phyloP scores from a whole-genome alignment of 2,797 vertebrate genomes.

The Xenentodon cancila region DNA sequence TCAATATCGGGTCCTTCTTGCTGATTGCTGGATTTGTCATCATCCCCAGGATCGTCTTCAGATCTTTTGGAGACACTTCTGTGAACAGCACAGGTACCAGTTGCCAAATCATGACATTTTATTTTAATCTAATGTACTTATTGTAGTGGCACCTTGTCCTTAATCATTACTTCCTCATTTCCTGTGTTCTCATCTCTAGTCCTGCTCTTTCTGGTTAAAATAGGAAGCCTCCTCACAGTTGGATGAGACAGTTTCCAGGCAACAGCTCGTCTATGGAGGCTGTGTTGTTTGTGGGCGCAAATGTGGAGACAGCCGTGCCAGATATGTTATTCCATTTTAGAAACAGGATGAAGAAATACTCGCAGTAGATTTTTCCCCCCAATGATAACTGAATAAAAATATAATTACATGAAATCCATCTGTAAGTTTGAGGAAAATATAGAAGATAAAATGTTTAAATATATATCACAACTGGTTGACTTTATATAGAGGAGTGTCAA shows the following conservation, averaged over 20 bases:
- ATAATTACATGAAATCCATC: too few species aligned
- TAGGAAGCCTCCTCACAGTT: constrained; percentile 23
- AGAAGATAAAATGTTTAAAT: too few species aligned
- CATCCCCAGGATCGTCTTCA: constrained; percentile 82
- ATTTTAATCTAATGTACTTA: constrained; percentile 10
- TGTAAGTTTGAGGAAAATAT: too few species aligned
- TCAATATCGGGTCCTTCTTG: constrained; percentile 86
- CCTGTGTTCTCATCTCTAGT: neutral
- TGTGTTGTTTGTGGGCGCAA: neutral
- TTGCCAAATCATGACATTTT: neutral
- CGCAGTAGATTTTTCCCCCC: neutral
- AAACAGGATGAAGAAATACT: constrained; percentile 9
- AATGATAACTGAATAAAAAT: too few species aligned
- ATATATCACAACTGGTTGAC: too few species aligned
- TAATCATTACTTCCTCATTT: constrained; percentile 2
- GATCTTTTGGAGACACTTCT: constrained; percentile 26
- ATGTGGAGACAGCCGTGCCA: constrained; percentile 6
- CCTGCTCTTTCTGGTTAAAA: neutral
- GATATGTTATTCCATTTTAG: constrained; percentile 6
- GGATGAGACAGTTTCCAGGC: constrained; percentile 47
- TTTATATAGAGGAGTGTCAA: too few species aligned
- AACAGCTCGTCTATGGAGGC: constrained; percentile 21
- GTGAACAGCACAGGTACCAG: constrained; percentile 60
- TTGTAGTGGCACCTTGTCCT: neutral
- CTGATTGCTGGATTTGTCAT: constrained; percentile 84